Base-by-base conservation (phyloP, 2,113 vertebrate genomes). In the Bos javanicus region DNA sequence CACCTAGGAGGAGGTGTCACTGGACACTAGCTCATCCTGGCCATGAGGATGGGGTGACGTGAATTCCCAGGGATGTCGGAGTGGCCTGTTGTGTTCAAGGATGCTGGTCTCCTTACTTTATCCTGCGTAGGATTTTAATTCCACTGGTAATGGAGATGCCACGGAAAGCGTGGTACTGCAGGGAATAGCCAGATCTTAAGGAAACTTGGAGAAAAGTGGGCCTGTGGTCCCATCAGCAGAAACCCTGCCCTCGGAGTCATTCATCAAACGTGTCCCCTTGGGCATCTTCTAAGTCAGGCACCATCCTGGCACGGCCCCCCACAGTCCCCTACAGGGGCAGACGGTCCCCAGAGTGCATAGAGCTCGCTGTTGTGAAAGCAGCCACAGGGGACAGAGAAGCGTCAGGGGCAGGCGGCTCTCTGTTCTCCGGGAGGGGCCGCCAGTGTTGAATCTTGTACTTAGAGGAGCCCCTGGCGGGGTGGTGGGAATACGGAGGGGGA, bases 31-130 rank as follows among this genome's bases (percentile, higher is more conserved):
- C 50, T 67, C 48, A 13, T 26, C 25, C 1, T 13, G 21, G 23
- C 13, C 0, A 8, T 30, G 76, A 39, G 33, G 21, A 1, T 16
- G 11, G 19, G 26, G 4, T 9, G 15, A 71, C 1, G 9, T 26
- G 60, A 26, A 50, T 43, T 60, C 30, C 16, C 0, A 0, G 10
- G 4, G 21, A 4, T 6, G 25, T 33, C 0, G 0, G 36, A 46
- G n/a, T 17, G 39, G 26, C 21, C 62, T 74, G 21, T 13, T n/a
- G 2, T 17, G 30, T 21, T 43, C 0, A 3, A 16, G 48, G 50
- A 87, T 2, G 12, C 30, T 74, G 3, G 5, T 17, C 81, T 86
- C 83, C 46, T 39, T 7, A 11, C 5, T 36, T 11, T 33, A 36
- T 78, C 21, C 56, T 74, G 33, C 1, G 0, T 0, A 43, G 14